These are phyloP conservation scores for Pelecanus crispus DNA, from an alignment of 2,113 vertebrate genomes.

Conservation along the genomic window DNA sequence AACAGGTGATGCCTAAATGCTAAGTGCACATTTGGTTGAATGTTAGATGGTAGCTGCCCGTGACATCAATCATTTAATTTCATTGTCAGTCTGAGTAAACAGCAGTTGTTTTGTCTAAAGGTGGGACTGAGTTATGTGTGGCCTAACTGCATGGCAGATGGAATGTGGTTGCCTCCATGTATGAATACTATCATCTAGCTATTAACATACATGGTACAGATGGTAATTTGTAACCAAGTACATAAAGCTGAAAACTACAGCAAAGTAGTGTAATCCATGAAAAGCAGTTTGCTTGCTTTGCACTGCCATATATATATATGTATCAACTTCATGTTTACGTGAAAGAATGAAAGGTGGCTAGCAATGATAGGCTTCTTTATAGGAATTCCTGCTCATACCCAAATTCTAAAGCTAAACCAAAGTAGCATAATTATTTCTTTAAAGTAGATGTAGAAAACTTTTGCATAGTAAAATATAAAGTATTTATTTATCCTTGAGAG, in stretches of 20 bases:
- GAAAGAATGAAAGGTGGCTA: neutral
- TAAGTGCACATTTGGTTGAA: slow-evolving; percentile 53
- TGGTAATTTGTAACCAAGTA: slow-evolving; percentile 81
- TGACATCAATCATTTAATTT: slow-evolving; percentile 74
- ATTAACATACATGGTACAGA: slow-evolving; percentile 82
- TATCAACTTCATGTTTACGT: neutral
- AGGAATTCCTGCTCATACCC: neutral
- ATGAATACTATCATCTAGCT: slow-evolving; percentile 77
- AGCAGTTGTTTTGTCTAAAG: slow-evolving; percentile 80
- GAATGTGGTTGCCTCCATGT: slow-evolving; percentile 75
- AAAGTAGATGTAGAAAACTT: slow-evolving; percentile 5
- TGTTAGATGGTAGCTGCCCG: slow-evolving; percentile 40
- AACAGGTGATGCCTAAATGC: slow-evolving; percentile 57
- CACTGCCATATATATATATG: neutral
- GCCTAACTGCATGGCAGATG: slow-evolving; percentile 80
- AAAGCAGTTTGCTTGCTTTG: neutral
- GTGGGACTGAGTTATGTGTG: slow-evolving; percentile 81
- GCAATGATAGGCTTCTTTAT: neutral
- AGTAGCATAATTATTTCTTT: slow-evolving; percentile 31
- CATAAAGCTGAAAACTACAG: slow-evolving; percentile 74
- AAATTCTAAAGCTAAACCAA: slow-evolving; percentile 38
- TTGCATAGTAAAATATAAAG: slow-evolving; percentile 53
- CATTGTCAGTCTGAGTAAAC: slow-evolving; percentile 79
- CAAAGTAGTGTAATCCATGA: slow-evolving; percentile 2
- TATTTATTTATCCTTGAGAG: slow-evolving; percentile 66